A percentile compares a stretch with the other conserved stretches of the same genome.
Evolutionary conservation across 2,888 invertebrate genomes (phyloP).

Genomic region (Leptura quadrifasciata): DNA sequence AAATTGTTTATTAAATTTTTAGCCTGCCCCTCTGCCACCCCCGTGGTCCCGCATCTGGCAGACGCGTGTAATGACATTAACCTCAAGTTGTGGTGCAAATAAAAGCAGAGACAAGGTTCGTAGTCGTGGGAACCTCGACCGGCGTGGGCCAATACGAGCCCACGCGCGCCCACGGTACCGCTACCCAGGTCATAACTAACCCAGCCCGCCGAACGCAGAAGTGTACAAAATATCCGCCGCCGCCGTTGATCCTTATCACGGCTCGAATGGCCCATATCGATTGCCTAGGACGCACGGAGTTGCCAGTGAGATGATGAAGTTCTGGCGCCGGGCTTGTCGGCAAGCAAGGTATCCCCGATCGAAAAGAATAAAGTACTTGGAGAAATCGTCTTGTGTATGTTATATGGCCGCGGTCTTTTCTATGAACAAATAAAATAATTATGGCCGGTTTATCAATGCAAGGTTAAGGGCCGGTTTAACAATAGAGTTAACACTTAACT

Average conservation of each 20-base stretch:
- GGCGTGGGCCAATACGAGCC: conserved; percentile 59
- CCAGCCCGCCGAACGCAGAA: conserved; percentile 10
- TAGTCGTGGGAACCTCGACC: conserved; percentile 60
- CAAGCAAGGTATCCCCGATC: not conserved
- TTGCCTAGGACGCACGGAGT: conserved; percentile 13
- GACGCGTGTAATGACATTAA: conserved; percentile 61
- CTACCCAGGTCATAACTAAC: conserved; percentile 56
- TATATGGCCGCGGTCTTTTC: too few relatives aligned
- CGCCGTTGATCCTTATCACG: conserved; percentile 23
- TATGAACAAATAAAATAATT: too few relatives aligned
- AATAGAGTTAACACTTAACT: too few relatives aligned
- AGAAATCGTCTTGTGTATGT: too few relatives aligned
- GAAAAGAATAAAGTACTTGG: not conserved
- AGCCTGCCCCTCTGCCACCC: conserved; percentile 25
- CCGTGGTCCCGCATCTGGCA: conserved; percentile 29
- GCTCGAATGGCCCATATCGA: conserved; percentile 30
- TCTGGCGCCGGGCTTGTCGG: not conserved
- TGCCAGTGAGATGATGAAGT: not conserved
- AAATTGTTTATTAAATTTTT: too few relatives aligned
- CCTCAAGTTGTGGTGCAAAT: conserved; percentile 61
- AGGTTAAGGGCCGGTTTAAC: too few relatives aligned
- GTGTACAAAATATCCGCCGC: conserved; percentile 20
- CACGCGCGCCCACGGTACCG: conserved; percentile 63
- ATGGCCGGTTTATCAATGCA: too few relatives aligned
- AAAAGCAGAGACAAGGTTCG: conserved; percentile 58